phyloP scores from a whole-genome alignment of 2,888 invertebrate species.

The Campoplex nolae region DNA sequence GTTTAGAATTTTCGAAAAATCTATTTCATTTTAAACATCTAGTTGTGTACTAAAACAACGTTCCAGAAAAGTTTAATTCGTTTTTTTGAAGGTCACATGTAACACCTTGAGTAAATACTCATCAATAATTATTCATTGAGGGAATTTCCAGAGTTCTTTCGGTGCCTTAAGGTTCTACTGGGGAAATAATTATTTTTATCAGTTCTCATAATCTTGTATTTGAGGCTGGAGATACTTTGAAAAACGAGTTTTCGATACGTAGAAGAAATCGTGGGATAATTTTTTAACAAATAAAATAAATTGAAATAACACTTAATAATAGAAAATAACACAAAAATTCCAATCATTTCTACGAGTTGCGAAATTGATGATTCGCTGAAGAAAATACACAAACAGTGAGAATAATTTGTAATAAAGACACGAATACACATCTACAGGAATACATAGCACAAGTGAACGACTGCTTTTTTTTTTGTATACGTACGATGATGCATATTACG shows the following conservation, averaged over 20 bases:
- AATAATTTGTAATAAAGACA: slow-evolving; percentile 9
- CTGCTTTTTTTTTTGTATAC: slow-evolving; percentile 72
- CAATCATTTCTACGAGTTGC: neutral
- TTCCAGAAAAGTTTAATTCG: neutral
- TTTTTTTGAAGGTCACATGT: neutral
- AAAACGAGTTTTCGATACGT: neutral
- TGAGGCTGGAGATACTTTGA: neutral
- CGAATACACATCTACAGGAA: slow-evolving; percentile 11
- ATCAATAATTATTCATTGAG: neutral
- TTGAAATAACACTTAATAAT: neutral
- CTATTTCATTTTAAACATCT: neutral
- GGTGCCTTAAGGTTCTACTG: neutral
- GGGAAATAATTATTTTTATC: neutral
- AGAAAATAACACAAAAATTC: neutral
- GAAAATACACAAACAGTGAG: slow-evolving; percentile 6
- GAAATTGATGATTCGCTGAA: neutral
- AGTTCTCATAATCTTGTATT: neutral
- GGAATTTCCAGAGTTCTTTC: neutral
- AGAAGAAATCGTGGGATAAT: neutral
- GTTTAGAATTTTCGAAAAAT: neutral
- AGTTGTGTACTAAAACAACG: neutral
- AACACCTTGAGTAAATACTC: neutral
- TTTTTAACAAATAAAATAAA: neutral
- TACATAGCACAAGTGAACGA: slow-evolving; percentile 64
- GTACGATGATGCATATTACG: slow-evolving; percentile 84